phyloP scores from a whole-genome alignment of 2,113 vertebrate species.

The Mobula hypostoma region DNA sequence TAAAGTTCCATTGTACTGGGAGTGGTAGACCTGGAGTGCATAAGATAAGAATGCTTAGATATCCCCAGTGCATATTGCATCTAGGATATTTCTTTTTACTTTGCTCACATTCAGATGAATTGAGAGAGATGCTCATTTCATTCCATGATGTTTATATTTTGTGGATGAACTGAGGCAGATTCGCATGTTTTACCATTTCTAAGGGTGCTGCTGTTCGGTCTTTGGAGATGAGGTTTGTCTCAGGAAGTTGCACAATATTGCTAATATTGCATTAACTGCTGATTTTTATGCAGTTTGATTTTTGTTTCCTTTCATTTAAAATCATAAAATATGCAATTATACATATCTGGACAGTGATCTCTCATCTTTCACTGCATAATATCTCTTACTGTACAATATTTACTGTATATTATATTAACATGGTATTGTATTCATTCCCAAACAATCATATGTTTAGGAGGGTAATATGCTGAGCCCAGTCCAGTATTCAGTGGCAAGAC shows the following conservation, averaged over 20 bases:
- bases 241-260: not conserved
- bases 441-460: too few species aligned
- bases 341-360: too few species aligned
- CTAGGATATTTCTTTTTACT: not conserved
- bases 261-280: not conserved
- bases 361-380: too few species aligned
- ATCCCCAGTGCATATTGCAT: not conserved
- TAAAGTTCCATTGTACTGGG: constrained; percentile 15
- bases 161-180: not conserved
- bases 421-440: too few species aligned
- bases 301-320: not conserved
- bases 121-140: not conserved
- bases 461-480: too few species aligned
- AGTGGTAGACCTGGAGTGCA: not conserved
- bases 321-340: too few species aligned
- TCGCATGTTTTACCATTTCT: not conserved
- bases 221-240: not conserved
- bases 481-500: too few species aligned
- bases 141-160: not conserved
- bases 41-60: not conserved
- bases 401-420: too few species aligned
- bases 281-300: not conserved
- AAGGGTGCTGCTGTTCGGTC: not conserved
- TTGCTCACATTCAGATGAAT: not conserved
- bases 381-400: too few species aligned